Evolutionary conservation across 1,140 invertebrate species (phyloP).

Genomic region (Heliothis virescens): DNA sequence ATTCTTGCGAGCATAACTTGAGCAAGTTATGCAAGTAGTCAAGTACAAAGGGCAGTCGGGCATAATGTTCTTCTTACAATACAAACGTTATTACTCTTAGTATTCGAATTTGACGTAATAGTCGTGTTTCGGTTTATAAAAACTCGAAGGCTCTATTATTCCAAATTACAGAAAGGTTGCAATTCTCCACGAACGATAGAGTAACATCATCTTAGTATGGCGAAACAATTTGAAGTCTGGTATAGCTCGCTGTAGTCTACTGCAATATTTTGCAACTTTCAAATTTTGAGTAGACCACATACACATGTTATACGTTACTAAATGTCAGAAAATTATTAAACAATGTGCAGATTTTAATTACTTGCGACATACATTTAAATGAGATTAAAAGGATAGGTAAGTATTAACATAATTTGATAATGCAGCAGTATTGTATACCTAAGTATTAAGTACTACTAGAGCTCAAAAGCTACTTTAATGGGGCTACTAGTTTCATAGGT

Average conservation of each 20-base stretch:
- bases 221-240: constrained; percentile 15
- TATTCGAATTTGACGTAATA: constrained; percentile 31
- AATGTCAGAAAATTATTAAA: constrained; percentile 2
- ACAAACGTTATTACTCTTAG: constrained; percentile 26
- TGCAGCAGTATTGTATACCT: too few relatives aligned
- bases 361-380: too few relatives aligned
- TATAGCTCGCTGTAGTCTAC: background rate
- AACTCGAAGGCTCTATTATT: constrained; percentile 38
- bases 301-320: background rate
- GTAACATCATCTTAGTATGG: background rate
- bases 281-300: constrained; percentile 7
- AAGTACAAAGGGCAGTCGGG: constrained; percentile 12
- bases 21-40: constrained; percentile 16
- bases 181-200: constrained; percentile 20
- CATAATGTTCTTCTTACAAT: constrained; percentile 24
- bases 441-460: too few relatives aligned
- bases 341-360: constrained; percentile 8
- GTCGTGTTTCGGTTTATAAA: constrained; percentile 31
- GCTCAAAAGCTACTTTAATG: too few relatives aligned
- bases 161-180: constrained; percentile 42
- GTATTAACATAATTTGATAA: too few relatives aligned
- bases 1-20: background rate
- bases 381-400: too few relatives aligned
- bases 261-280: background rate
- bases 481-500: too few relatives aligned